phyloP scores from a whole-genome alignment of 2,797 vertebrate species.

The Petrocephalus sullivani region DNA sequence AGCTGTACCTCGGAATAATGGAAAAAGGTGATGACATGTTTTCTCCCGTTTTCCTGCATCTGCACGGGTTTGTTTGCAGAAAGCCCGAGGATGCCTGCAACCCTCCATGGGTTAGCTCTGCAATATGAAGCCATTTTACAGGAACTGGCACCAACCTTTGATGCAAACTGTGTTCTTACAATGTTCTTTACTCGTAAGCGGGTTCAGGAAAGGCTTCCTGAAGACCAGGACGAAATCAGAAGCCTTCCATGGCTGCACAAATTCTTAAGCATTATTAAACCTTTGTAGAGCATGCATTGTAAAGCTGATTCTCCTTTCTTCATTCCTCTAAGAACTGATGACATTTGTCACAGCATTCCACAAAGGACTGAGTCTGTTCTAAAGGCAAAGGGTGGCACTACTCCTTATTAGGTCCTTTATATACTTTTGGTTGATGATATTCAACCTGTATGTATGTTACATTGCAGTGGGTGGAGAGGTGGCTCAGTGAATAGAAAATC shows the following conservation, averaged over 20 bases:
- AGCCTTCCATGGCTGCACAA: neutral
- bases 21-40: neutral
- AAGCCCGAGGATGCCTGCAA: neutral
- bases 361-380: neutral
- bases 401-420: neutral
- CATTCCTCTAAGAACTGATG: neutral
- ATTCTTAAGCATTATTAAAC: neutral
- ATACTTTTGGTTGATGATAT: neutral
- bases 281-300: neutral
- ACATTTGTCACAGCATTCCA: neutral
- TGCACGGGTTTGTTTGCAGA: neutral
- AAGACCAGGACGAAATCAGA: neutral
- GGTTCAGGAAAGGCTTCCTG: neutral
- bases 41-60: neutral
- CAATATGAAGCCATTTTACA: neutral
- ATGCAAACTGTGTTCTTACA: neutral
- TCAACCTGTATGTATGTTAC: neutral
- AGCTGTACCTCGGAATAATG: neutral
- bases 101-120: neutral
- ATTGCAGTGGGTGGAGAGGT: neutral
- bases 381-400: neutral
- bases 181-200: neutral
- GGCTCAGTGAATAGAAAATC: neutral
- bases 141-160: neutral
- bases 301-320: neutral